phyloP scores from a whole-genome alignment of 2,888 invertebrate genomes.

The Microplitis manilae region DNA sequence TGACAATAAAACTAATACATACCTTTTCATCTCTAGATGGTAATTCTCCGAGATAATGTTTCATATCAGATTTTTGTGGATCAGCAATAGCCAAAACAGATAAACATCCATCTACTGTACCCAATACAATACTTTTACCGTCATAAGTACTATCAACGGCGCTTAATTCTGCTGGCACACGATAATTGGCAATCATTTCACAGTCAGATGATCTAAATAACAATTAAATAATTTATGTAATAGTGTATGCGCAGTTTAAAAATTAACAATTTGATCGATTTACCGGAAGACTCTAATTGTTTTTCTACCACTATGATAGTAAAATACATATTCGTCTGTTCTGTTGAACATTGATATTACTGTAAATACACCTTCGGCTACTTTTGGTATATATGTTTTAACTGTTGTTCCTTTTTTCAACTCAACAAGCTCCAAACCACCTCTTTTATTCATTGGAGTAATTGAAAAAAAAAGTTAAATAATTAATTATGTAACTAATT shows the following conservation, averaged over 20 bases:
- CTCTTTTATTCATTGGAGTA: conserved; percentile 73
- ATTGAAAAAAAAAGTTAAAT: conserved; percentile 15
- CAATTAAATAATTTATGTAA: conserved; percentile 14
- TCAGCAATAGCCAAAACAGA: conserved; percentile 90
- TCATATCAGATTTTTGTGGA: conserved; percentile 78
- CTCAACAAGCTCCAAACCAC: conserved; percentile 94
- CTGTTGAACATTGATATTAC: conserved; percentile 95
- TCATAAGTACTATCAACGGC: conserved; percentile 89
- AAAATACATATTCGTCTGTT: conserved; percentile 94
- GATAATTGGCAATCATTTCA: conserved; percentile 92
- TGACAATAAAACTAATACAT: neutral
- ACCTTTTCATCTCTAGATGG: conserved; percentile 82
- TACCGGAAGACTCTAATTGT: conserved; percentile 93
- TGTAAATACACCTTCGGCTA: conserved; percentile 97
- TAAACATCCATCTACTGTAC: conserved; percentile 94
- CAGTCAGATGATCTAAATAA: conserved; percentile 86
- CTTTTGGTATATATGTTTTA: conserved; percentile 91
- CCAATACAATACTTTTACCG: conserved; percentile 87
- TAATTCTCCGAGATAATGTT: conserved; percentile 77
- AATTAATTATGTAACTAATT: conserved; percentile 6
- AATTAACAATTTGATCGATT: conserved; percentile 35
- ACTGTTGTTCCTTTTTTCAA: conserved; percentile 90
- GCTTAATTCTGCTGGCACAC: conserved; percentile 90
- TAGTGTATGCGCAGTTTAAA: neutral
- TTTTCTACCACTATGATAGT: conserved; percentile 96